Conservation (phyloP, 2,888 invertebrate genomes). For the Cyaniris semiargus region DNA sequence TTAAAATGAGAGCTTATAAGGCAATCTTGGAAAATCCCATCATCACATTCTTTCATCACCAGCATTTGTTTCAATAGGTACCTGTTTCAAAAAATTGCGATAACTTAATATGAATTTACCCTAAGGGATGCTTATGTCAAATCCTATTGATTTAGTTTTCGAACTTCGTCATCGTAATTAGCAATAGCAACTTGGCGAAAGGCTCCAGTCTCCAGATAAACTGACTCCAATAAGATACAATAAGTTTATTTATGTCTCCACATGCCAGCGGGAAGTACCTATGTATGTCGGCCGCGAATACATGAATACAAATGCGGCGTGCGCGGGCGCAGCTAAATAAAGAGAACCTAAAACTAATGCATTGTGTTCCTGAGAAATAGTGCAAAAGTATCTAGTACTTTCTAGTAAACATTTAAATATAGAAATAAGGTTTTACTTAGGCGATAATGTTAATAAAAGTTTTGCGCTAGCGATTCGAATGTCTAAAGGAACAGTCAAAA, state of each 20-base stretch:
- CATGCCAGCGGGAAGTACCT: conserved; percentile 20
- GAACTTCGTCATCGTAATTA: neutral
- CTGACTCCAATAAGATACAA: conserved; percentile 4
- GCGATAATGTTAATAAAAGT: too few relatives aligned
- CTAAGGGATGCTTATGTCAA: too few relatives aligned
- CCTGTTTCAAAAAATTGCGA: too few relatives aligned
- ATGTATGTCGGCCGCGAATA: conserved; percentile 9
- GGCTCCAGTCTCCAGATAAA: neutral
- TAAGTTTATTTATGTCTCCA: conserved; percentile 23
- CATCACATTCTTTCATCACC: neutral
- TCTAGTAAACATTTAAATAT: neutral
- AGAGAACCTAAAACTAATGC: conserved; percentile 19
- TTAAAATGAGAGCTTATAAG: conserved; percentile 13
- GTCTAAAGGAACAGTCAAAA: too few relatives aligned
- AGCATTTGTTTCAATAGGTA: too few relatives aligned
- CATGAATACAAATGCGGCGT: conserved; percentile 18
- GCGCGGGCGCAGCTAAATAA: conserved; percentile 15
- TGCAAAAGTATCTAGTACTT: neutral
- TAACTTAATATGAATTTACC: too few relatives aligned
- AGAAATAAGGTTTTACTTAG: neutral
- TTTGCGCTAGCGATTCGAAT: too few relatives aligned
- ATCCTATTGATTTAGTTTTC: too few relatives aligned
- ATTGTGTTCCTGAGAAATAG: conserved; percentile 17
- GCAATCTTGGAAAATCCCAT: neutral
- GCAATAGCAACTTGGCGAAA: neutral